Evolutionary conservation across 2,113 vertebrate genomes (phyloP).

Genomic region (Phodopus roborovskii): DNA sequence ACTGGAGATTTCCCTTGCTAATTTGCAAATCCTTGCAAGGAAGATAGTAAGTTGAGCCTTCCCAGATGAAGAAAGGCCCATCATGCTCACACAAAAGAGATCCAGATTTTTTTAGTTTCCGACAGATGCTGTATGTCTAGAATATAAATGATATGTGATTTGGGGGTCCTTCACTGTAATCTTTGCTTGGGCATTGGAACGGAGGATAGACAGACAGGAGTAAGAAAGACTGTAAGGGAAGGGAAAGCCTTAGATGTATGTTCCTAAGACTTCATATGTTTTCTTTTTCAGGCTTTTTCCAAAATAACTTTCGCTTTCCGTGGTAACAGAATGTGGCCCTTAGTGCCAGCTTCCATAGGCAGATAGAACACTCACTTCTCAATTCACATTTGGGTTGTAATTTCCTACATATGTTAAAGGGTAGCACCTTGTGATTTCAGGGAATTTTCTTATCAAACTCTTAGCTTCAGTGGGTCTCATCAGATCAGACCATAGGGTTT

Average conservation of each 20-base stretch:
- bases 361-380: not conserved
- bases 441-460: constrained; percentile 64
- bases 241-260: not conserved
- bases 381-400: not conserved
- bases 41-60: not conserved
- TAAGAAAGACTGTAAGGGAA: not conserved
- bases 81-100: not conserved
- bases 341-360: constrained; percentile 8
- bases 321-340: not conserved
- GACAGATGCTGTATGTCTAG: not conserved
- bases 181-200: not conserved
- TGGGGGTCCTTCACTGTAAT: not conserved
- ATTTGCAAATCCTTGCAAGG: not conserved
- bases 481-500: constrained; percentile 72
- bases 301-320: not conserved
- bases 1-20: constrained; percentile 17
- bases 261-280: not conserved
- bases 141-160: not conserved
- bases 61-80: not conserved
- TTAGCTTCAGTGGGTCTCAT: constrained; percentile 67
- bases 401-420: constrained; percentile 8
- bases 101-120: not conserved
- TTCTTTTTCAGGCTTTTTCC: not conserved
- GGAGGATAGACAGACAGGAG: not conserved
- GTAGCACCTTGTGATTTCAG: constrained; percentile 58